A percentile compares a stretch with the other conserved stretches of the same genome.
These are phyloP conservation scores for Machimus atricapillus DNA, from an alignment of 2,888 invertebrate genomes.

Conservation along the genomic window DNA sequence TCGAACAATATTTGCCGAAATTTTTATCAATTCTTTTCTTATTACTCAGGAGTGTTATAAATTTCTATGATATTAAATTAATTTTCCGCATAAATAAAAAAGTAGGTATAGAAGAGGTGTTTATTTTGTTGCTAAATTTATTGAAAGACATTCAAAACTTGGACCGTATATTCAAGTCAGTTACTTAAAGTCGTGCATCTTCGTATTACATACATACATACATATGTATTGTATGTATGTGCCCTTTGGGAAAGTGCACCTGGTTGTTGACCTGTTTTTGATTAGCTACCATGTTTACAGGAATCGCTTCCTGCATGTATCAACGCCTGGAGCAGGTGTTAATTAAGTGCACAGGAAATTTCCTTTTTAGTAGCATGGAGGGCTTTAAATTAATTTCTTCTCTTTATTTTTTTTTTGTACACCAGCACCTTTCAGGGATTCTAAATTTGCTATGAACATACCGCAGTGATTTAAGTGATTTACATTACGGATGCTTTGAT, in stretches of 20 bases:
- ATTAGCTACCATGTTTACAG: background rate
- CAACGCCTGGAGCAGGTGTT: background rate
- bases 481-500: background rate
- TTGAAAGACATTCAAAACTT: background rate
- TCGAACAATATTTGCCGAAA: too few relatives aligned
- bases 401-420: background rate
- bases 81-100: too few relatives aligned
- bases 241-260: background rate
- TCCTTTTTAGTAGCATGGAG: background rate
- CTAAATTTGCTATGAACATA: background rate
- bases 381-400: background rate
- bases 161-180: background rate
- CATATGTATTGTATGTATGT: too few relatives aligned
- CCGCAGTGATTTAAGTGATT: background rate
- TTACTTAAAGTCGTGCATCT: background rate
- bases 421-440: background rate
- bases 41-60: too few relatives aligned
- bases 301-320: background rate
- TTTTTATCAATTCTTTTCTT: too few relatives aligned
- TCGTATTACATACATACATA: too few relatives aligned
- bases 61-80: too few relatives aligned
- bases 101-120: too few relatives aligned
- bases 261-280: background rate
- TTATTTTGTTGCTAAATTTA: background rate
- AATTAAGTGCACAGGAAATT: background rate